Evolutionary conservation across 2,113 vertebrate genomes (phyloP).

Genomic region (Hemiscyllium ocellatum): DNA sequence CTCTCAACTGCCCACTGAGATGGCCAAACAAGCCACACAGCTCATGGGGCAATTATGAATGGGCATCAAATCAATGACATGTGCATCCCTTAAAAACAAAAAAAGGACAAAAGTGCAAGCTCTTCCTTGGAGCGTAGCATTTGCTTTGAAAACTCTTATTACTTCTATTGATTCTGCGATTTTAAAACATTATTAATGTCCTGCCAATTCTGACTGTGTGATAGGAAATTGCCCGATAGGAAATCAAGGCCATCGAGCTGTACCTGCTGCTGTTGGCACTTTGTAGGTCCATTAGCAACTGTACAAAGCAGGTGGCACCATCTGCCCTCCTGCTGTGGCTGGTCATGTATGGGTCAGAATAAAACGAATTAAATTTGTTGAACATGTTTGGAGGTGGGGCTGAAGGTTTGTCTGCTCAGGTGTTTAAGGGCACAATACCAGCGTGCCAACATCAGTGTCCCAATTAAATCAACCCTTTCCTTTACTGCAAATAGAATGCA

Average conservation of each 20-base stretch:
- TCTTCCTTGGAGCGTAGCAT: neutral
- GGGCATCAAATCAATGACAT: too few relatives aligned
- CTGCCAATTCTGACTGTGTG: neutral
- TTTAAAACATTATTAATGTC: neutral
- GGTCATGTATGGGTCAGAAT: neutral
- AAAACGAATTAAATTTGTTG: neutral
- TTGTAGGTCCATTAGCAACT: neutral
- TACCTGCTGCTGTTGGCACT: neutral
- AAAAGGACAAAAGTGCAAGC: neutral
- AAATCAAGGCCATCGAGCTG: neutral
- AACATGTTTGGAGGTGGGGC: conserved; percentile 22
- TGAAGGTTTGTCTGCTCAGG: neutral
- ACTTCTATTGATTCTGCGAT: neutral
- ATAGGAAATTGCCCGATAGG: neutral
- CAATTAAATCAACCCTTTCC: neutral
- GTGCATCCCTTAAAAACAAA: too few relatives aligned
- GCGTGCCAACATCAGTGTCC: neutral
- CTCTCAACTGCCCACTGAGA: too few relatives aligned
- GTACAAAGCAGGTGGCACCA: neutral
- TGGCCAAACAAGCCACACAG: too few relatives aligned
- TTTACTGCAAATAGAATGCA: neutral
- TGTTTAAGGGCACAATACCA: neutral
- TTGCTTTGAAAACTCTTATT: neutral
- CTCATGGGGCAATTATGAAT: too few relatives aligned
- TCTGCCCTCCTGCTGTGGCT: neutral